These are phyloP conservation scores for Leuciscus waleckii DNA, from an alignment of 2,797 vertebrate species.

Conservation along the genomic window DNA sequence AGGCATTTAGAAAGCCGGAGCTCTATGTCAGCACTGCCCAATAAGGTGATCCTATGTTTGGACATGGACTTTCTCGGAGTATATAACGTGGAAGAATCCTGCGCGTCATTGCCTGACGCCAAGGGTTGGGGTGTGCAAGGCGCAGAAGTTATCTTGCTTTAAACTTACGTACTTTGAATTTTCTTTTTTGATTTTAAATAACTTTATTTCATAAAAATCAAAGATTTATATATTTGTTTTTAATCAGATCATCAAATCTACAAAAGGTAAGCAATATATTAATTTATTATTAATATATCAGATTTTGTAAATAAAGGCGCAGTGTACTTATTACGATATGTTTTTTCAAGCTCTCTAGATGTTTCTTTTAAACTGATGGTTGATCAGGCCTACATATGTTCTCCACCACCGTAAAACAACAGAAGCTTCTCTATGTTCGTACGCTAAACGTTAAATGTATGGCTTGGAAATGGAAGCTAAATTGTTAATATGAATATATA, in stretches of 20 bases:
- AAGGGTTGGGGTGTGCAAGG: constrained; percentile 84
- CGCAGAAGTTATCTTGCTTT: constrained; percentile 71
- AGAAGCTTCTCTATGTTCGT: too few relatives aligned
- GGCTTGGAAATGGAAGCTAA: rapidly evolving
- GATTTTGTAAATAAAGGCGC: not conserved
- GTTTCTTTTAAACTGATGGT: not conserved
- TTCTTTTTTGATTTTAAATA: constrained; percentile 42
- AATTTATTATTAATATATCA: not conserved
- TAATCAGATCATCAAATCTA: not conserved
- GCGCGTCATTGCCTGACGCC: constrained; percentile 74
- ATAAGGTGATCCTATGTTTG: constrained; percentile 63
- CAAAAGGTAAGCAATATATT: not conserved
- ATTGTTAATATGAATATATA: too few relatives aligned
- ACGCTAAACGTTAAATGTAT: not conserved
- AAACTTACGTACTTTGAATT: constrained; percentile 74
- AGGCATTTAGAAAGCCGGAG: rapidly evolving
- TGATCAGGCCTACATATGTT: not conserved
- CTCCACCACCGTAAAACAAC: not conserved
- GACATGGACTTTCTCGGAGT: constrained; percentile 60
- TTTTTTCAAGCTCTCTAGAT: rapidly evolving
- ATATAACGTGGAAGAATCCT: constrained; percentile 54
- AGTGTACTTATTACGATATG: not conserved
- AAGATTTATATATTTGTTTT: constrained; percentile 29
- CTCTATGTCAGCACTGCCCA: constrained; percentile 59
- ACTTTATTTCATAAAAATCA: not conserved